Evolutionary conservation across 2,113 vertebrate genomes (phyloP), one percentile per base, ranked within the genome.

Genomic region (Gadus chalcogrammus): DNA sequence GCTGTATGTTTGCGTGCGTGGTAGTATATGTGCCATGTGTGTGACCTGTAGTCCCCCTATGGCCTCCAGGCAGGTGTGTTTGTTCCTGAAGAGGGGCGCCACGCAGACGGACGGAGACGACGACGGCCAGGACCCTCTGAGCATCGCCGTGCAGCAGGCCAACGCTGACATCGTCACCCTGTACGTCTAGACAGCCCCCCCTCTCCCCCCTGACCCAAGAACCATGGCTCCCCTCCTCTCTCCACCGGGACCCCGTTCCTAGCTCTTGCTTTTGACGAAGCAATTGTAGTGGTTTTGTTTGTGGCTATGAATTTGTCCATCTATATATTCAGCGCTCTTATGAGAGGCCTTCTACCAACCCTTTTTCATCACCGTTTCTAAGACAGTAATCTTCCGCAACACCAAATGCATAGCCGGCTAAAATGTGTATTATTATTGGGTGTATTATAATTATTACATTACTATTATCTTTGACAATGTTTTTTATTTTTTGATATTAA

Each of bases 91-190:
- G 82, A 87, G 96, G 13, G 97, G 97, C 2, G 97, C 97, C 0
- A 94, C 94, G 1, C 97, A 98, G 86, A 94, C 93, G 0, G 92
- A 94, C 0, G 88, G 89, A 3, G 97, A 99, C 1, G 91, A 94
- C 0, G 94, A 96, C 0, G 94, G 95, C 69, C 95, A 95, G 80
- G 97, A 99, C 82, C 95, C 97, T 0, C 81, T 99, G 80, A 96
- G 92, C 65, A 98, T 99, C 2, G 96, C 97, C 0, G 94, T 99
- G 16, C 95, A 95, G 79, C 95, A 94, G 1, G 97, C 97, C 69
- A 99, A 99, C 0, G 97, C 97, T 0, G 97, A 99, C 82, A 99
- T 99, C 0, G 97, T 99, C 68, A 99, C 97, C 0, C 86, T 99
- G 97, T 99, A 85, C 86, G 97, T 86, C 24, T 0, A 16, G 15